Conservation (phyloP, 2,113 vertebrate genomes). For the Syrmaticus mikado region DNA sequence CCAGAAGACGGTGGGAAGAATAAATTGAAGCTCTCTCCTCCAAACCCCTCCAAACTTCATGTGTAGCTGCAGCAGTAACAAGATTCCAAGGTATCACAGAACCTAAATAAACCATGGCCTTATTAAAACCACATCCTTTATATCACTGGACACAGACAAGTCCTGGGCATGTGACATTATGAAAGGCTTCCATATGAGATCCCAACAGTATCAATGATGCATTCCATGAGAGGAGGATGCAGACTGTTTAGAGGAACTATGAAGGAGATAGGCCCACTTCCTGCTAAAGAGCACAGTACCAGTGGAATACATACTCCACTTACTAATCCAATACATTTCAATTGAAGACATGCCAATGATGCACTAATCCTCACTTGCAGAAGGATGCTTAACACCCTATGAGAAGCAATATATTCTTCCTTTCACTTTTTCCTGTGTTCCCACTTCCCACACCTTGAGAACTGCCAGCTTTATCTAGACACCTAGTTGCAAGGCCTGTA, state of each 20-base stretch:
- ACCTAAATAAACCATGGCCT: not conserved
- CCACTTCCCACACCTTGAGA: fast-evolving
- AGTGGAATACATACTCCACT: not conserved
- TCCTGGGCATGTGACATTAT: fast-evolving
- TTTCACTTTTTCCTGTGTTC: not conserved
- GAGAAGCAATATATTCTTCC: not conserved
- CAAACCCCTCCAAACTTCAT: not conserved
- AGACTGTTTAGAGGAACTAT: not conserved
- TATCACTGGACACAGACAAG: fast-evolving
- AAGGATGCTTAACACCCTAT: not conserved
- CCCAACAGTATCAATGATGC: not conserved
- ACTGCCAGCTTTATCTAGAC: not conserved
- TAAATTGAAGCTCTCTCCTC: not conserved
- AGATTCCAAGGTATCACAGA: fast-evolving
- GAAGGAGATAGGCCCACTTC: not conserved
- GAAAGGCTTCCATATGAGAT: not conserved
- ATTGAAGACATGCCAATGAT: not conserved
- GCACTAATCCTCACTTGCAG: not conserved
- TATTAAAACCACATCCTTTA: not conserved
- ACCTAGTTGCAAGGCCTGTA: not conserved
- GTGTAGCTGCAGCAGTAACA: not conserved
- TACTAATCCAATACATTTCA: not conserved
- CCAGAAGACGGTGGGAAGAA: not conserved
- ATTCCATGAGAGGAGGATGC: fast-evolving
- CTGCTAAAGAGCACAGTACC: not conserved